These are phyloP conservation scores for Seira musarum DNA, from an alignment of 2,888 invertebrate species.

Conservation along the genomic window DNA sequence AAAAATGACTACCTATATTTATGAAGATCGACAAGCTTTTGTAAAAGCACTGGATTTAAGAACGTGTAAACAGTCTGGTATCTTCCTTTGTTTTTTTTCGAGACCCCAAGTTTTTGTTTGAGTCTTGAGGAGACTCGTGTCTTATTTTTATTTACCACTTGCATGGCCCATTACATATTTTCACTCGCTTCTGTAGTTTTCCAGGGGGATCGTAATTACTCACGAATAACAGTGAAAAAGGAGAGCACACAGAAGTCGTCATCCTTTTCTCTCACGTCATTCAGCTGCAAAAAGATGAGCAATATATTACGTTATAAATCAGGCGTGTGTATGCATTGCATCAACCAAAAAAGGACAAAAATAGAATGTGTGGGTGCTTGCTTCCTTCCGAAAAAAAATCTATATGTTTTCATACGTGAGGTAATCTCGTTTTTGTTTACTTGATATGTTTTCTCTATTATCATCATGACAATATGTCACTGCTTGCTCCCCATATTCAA, in stretches of 20 bases:
- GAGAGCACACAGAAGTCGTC: constrained; percentile 19
- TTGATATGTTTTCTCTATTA: no score
- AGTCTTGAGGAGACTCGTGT: constrained; percentile 46
- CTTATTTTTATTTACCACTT: constrained; percentile 42
- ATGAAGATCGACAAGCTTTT: no score
- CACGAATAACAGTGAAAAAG: constrained; percentile 42
- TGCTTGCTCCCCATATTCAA: no score
- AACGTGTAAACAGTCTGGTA: not conserved
- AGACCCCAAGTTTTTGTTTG: not conserved
- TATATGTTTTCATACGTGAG: no score
- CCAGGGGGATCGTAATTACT: constrained; percentile 53
- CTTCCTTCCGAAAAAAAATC: not conserved
- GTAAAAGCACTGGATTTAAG: not conserved
- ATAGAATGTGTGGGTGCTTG: not conserved
- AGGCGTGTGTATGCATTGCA: not conserved
- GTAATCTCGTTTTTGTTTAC: no score
- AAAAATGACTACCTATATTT: no score
- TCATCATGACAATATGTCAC: no score
- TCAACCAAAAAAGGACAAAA: not conserved
- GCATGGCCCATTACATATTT: constrained; percentile 39
- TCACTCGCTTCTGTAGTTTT: constrained; percentile 35
- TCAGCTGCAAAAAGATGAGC: not conserved
- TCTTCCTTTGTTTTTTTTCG: not conserved
- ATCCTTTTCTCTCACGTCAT: constrained; percentile 18
- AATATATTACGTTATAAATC: not conserved